Base-by-base conservation (phyloP, 2,888 invertebrate genomes). In the Eugnorisma glareosa region DNA sequence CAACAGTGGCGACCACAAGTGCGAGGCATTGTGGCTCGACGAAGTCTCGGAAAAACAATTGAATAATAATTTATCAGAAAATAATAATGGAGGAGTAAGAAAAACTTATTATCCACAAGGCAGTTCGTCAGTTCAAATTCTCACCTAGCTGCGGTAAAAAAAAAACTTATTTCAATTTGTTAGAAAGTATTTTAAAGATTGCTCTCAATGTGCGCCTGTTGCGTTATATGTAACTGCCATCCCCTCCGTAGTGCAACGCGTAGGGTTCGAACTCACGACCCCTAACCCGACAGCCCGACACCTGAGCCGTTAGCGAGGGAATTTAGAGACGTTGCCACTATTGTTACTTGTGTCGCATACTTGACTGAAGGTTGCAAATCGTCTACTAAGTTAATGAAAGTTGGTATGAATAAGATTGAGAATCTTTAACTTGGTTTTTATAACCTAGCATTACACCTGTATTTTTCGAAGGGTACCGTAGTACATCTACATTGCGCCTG, bases 241-340 rank as follows among this genome's bases (percentile, higher is more conserved):
- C 37, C 57, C 77, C 24, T 45, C 6, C 21, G 5, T 18, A 15
- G 15, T 59, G 48, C 31, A 59, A 11, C 8, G 24, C 13, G 24
- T n/a, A 48, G 45, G 76, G 59, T 67, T 67, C 31, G 59, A 77
- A 59, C n/a, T 40, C 15, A 11, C 67, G 7, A 48, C 77, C 77
- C 76, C 40, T 54, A 37, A n/a, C 31, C 64, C 21, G 11, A 40
- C 28, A 54, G 21, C 13, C 10, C n/a, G 66, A 76, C 37, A 77
- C 57, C 54, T 64, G 21, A 57, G 4, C 51, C 31, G 43, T 35
- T 28, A 15, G 40, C 40, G 15, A 64, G 35, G 51, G 24, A 66
- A 18, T 45, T 75, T n/a, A n/a, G 3, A 40, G n/a, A 64, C n/a
- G n/a, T 70, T 59, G 18, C 11, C 11, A 28, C 5, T 15, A 21